Conservation (phyloP, 2,888 invertebrate genomes). For the Limnephilus rhombicus region DNA sequence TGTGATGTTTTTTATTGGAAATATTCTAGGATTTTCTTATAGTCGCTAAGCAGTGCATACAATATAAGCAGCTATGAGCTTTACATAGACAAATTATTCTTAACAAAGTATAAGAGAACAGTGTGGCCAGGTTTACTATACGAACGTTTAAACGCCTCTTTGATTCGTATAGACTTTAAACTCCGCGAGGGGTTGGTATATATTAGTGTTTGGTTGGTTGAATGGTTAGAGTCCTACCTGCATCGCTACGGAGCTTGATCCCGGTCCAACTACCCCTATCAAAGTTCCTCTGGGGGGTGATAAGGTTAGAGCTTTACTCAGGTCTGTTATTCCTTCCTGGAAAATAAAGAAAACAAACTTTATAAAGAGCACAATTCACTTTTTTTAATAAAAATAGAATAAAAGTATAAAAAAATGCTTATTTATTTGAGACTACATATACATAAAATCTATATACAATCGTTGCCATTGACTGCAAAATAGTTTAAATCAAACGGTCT, state of each 20-base stretch:
- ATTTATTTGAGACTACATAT: too few species aligned
- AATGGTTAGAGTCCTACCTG: slow-evolving; percentile 71
- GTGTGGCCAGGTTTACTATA: neutral
- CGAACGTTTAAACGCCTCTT: neutral
- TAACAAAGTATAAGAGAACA: neutral
- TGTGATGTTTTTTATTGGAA: too few species aligned
- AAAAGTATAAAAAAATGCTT: too few species aligned
- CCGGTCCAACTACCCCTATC: slow-evolving; percentile 86
- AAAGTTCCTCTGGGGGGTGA: slow-evolving; percentile 73
- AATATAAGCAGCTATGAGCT: too few species aligned
- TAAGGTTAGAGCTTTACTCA: neutral
- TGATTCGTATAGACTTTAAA: neutral
- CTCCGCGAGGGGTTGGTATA: neutral
- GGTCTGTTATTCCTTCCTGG: slow-evolving; percentile 43
- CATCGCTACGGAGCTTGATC: slow-evolving; percentile 84
- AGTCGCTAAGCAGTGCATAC: too few species aligned
- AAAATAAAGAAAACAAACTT: neutral
- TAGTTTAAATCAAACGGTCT: too few species aligned
- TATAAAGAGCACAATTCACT: neutral
- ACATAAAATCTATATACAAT: too few species aligned
- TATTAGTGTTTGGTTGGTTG: neutral
- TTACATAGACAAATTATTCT: neutral
- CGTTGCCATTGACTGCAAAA: too few species aligned
- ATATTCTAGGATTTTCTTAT: too few species aligned
- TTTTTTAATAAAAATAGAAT: neutral